Conservation (phyloP, 2,888 invertebrate species). For the Uloborus plumipes region DNA sequence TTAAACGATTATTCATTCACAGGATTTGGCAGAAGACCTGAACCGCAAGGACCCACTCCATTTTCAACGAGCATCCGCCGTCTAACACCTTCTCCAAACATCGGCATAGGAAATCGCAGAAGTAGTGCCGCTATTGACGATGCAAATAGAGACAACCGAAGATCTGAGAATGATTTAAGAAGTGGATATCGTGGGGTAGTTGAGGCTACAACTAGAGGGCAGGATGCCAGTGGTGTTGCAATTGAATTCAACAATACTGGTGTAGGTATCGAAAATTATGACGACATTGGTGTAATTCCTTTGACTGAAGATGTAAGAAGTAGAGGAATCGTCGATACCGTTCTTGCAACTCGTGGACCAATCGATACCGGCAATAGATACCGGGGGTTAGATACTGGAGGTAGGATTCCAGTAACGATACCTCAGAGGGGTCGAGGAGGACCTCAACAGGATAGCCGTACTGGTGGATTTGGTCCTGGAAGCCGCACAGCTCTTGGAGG, state of each 20-base stretch:
- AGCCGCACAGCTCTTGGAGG: neutral
- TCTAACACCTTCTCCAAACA: constrained; percentile 13
- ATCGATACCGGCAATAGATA: neutral
- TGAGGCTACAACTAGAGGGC: too few relatives aligned
- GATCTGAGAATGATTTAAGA: too few relatives aligned
- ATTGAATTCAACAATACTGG: neutral
- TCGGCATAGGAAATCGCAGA: constrained; percentile 13
- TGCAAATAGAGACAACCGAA: too few relatives aligned
- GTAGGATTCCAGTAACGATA: neutral
- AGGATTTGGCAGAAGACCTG: constrained; percentile 50
- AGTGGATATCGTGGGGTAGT: too few relatives aligned
- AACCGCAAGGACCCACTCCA: constrained; percentile 16
- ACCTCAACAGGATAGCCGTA: neutral
- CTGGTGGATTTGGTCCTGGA: neutral
- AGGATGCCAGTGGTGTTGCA: too few relatives aligned
- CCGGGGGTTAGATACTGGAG: neutral
- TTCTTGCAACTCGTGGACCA: neutral
- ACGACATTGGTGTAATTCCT: neutral
- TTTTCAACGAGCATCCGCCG: constrained; percentile 15
- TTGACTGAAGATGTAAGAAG: neutral
- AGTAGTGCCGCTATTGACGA: constrained; percentile 15
- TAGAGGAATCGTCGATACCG: neutral
- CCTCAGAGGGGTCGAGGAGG: neutral
- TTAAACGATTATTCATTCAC: constrained; percentile 20
- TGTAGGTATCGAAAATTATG: constrained; percentile 1